Base-by-base conservation (phyloP, 2,888 invertebrate genomes). In the Drosophila rellima region DNA sequence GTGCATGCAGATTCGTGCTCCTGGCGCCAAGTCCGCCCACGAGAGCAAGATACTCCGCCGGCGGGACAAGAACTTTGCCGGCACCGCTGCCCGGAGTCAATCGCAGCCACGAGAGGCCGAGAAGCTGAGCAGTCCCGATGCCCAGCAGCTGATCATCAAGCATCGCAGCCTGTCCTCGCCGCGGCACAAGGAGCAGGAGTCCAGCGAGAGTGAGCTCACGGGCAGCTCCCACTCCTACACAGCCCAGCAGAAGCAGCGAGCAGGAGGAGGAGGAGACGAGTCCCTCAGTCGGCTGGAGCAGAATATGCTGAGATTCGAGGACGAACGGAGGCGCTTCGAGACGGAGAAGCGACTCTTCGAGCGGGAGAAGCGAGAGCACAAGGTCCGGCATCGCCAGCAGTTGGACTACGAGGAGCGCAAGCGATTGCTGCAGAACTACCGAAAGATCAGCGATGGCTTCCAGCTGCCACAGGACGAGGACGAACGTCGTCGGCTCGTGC, bases 301-400 rank as follows among this genome's bases (percentile, higher is more conserved):
- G 68, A 93, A 93, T 59, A 70, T 93, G 33, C 84, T 78, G 18
- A 88, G 91, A 4, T 93, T 93, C 47, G 93, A 93, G 70, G 91
- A 90, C 18, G 93, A 93, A 45, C 90, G 92, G 3, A 78, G 90
- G 5, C 90, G 91, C 3, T 93, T 93, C 57, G 94, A 94, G 89
- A 92, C 90, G 3, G 92, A 92, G 59, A 92, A 92, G 63, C 90
- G 93, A 13, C 90, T 90, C 3, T 92, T 91, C 20, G 94, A 93
- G 90, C 93, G 93, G 42, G 93, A 95, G 69, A 93, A 94, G 80
- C 94, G 94, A 7, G 95, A 95, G 23, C 92, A 92, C 60, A 91
- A 91, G 62, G 29, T 91, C 48, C 89, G 91, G 3, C 87, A 90
- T 65, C 91, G 91, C 47, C 92, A 92, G 62, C 80, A 92, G 66